phyloP scores from a whole-genome alignment of 53 echinoderm and acorn worm genomes.

The Henricia sp. region DNA sequence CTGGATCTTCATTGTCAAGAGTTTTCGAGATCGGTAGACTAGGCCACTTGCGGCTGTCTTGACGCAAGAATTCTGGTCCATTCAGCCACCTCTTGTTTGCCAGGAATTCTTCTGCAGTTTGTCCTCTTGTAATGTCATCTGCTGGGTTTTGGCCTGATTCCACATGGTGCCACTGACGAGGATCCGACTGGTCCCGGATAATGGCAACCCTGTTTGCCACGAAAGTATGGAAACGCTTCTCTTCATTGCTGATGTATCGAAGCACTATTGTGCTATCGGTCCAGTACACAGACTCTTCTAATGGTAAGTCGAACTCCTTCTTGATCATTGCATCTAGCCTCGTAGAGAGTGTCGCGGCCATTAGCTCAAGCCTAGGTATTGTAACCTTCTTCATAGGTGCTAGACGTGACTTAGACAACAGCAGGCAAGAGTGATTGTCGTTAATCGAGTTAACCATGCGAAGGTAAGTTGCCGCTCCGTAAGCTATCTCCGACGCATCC shows the following conservation, averaged over 20 bases:
- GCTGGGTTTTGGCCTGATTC: constrained; percentile 21
- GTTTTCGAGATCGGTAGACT: not conserved
- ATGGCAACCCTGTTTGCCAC: constrained; percentile 57
- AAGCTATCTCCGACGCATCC: too few species aligned
- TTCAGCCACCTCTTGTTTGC: constrained; percentile 10
- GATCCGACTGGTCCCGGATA: constrained; percentile 38
- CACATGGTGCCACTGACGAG: constrained; percentile 49
- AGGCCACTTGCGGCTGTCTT: not conserved
- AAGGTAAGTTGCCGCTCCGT: too few species aligned
- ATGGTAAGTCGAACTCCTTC: constrained; percentile 57
- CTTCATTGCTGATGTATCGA: constrained; percentile 56
- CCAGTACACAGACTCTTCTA: constrained; percentile 61
- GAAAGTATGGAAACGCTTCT: constrained; percentile 51
- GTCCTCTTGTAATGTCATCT: constrained; percentile 26
- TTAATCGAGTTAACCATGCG: too few species aligned
- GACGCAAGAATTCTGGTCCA: constrained; percentile 41
- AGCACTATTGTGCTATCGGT: constrained; percentile 64
- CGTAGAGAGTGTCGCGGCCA: constrained; percentile 65
- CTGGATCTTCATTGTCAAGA: not conserved
- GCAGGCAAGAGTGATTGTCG: not conserved
- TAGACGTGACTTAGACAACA: constrained; percentile 52
- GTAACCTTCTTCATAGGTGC: constrained; percentile 63
- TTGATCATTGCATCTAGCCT: constrained; percentile 57
- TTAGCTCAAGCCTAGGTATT: constrained; percentile 68
- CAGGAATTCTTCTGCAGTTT: constrained; percentile 13